Evolutionary conservation across 2,113 vertebrate species (phyloP), one percentile per base, ranked within the genome.

Genomic region (Siniperca chuatsi): DNA sequence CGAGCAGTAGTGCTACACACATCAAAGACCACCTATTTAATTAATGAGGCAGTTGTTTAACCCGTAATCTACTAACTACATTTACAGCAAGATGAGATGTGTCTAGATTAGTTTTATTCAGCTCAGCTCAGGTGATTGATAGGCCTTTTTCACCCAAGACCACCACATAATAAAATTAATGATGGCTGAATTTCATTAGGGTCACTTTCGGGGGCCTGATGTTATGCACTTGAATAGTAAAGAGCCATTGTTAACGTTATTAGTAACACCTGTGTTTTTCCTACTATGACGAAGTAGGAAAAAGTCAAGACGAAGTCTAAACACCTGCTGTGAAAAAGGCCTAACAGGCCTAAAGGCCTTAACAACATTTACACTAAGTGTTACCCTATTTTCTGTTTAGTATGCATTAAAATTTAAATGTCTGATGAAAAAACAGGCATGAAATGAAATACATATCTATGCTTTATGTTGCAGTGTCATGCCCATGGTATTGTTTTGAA

Each of bases 401-500:
- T 13, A 16, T 16, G 25, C 12, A 15, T 60, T 60, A 16, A 16
- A 29, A 25, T 25, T 18, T 25, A 68, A 8, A 18, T 18, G 16
- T 29, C 1, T 33, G 25, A 23, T 35, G 16, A 20, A 29, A 60
- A 15, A 13, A 7, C 46, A 50, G 48, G n/a, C 58, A n/a, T 62
- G 48, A 65, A 11, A 33, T 35, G 3, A 64, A 13, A 29, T 7
- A 5, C 1, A 33, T 20, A 23, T 35, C 11, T 25, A 12, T 25
- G 44, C 2, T 2, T 35, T 55, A 20, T n/a, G 5, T 66, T 48
- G 40, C 40, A 5, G 6, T 15, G 18, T 29, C n/a, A 8, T 40
- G 48, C 74, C 65, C 2, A 20, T 65, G 33, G 50, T 57, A 0
- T 75, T 74, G 72, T 23, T 73, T 69, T 76, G 21, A 65, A 16